Conservation (phyloP, 2,888 invertebrate genomes). For the Drosophila kambysellisi region DNA sequence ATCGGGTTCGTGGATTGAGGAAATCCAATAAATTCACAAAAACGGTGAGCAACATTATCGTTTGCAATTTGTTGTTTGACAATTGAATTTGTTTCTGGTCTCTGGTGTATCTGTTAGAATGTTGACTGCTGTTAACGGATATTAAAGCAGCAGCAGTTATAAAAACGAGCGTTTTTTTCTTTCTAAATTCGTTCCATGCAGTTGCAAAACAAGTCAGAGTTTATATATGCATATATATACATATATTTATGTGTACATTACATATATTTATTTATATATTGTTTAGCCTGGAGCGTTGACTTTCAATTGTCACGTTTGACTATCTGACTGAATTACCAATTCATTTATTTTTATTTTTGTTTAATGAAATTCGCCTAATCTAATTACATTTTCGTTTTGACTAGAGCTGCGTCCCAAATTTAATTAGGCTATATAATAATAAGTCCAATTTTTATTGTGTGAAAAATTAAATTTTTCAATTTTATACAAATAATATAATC, state of each 20-base stretch:
- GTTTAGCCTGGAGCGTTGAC: neutral
- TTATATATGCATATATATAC: neutral
- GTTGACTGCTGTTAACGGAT: neutral
- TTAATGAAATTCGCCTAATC: constrained; percentile 9
- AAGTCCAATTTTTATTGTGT: neutral
- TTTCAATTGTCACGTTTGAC: constrained; percentile 20
- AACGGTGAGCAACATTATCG: constrained; percentile 13
- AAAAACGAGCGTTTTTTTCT: neutral
- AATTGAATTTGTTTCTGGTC: constrained; percentile 31
- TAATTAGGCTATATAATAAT: constrained; percentile 2
- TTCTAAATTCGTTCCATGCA: neutral
- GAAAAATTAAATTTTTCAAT: neutral
- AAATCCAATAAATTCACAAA: neutral
- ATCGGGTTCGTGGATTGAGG: neutral
- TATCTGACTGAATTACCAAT: neutral
- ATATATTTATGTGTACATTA: neutral
- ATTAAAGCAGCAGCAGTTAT: constrained; percentile 3
- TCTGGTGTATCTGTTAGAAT: neutral
- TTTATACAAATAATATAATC: neutral
- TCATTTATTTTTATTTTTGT: neutral
- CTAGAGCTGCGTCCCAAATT: neutral
- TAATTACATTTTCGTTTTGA: constrained; percentile 8
- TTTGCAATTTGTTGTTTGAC: constrained; percentile 23
- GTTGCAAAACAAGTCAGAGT: constrained; percentile 1
- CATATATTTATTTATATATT: neutral